Percentiles rank a stretch among this genome's conserved stretches.
phyloP scores from a whole-genome alignment of 2,113 vertebrate species.

The Nothobranchius furzeri region DNA sequence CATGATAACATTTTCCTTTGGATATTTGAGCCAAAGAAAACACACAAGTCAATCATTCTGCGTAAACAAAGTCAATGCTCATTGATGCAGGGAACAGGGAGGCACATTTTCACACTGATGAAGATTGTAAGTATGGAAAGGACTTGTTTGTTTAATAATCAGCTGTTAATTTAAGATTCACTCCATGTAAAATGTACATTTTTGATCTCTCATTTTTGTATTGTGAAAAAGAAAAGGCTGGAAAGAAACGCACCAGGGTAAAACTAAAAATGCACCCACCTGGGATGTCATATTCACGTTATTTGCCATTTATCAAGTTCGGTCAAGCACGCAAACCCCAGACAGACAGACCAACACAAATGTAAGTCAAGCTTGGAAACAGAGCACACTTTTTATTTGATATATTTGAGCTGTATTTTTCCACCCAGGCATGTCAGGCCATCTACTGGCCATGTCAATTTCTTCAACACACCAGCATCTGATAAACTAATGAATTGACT shows the following conservation, averaged over 20 bases:
- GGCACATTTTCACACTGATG: background rate
- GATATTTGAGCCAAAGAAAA: constrained; percentile 19
- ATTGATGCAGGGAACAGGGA: constrained; percentile 2
- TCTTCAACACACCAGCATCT: constrained; percentile 16
- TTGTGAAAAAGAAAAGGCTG: background rate
- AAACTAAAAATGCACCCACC: background rate
- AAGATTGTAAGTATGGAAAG: background rate
- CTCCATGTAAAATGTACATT: background rate
- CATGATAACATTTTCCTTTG: constrained; percentile 16
- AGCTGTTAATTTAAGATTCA: background rate
- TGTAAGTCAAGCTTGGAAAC: constrained; percentile 13
- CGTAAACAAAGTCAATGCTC: constrained; percentile 19
- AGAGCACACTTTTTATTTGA: constrained; percentile 11
- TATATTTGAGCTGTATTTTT: constrained; percentile 25
- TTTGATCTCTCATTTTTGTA: background rate
- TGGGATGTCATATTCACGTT: constrained; percentile 2
- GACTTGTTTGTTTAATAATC: background rate
- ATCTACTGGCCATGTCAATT: background rate
- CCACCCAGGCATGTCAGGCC: background rate
- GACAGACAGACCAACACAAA: background rate
- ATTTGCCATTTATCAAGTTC: constrained; percentile 3
- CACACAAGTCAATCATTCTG: constrained; percentile 28
- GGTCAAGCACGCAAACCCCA: background rate
- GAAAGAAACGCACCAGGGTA: background rate
- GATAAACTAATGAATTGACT: constrained; percentile 31